These are phyloP conservation scores for Trissoscelio sp. DNA, from an alignment of 2,888 invertebrate species.

Conservation along the genomic window DNA sequence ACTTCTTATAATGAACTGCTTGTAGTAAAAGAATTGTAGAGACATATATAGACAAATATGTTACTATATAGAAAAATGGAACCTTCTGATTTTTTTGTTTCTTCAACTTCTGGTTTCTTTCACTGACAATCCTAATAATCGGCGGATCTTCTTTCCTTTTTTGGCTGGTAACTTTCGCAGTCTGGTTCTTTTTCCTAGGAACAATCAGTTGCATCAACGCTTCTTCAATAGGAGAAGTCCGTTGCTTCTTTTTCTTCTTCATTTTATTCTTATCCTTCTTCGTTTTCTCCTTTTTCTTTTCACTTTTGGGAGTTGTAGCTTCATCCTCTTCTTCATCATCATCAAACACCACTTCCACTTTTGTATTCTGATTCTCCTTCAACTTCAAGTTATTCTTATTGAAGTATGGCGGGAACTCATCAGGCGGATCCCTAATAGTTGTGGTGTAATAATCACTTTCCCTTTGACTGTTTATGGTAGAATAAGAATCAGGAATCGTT, in stretches of 20 bases:
- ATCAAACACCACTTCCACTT: conserved; percentile 71
- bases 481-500: conserved; percentile 63
- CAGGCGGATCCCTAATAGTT: conserved; percentile 72
- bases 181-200: conserved; percentile 26
- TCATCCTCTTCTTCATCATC: conserved; percentile 50
- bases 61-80: background rate
- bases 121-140: conserved; percentile 59
- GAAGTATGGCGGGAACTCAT: conserved; percentile 78
- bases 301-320: conserved; percentile 33
- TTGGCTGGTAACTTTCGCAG: background rate
- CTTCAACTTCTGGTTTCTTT: conserved; percentile 55
- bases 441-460: conserved; percentile 56
- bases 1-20: no score
- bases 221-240: conserved; percentile 11
- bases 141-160: conserved; percentile 37
- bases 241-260: conserved; percentile 48
- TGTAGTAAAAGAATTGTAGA: no score
- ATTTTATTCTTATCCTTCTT: conserved; percentile 51
- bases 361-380: conserved; percentile 33
- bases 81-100: conserved; percentile 48
- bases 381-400: conserved; percentile 57
- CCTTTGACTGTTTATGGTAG: conserved; percentile 56
- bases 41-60: no score
- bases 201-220: conserved; percentile 21
- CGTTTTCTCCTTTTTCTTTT: conserved; percentile 39